These are phyloP conservation scores for Sinonovacula constricta DNA, from an alignment of 1,140 invertebrate genomes.

Conservation along the genomic window DNA sequence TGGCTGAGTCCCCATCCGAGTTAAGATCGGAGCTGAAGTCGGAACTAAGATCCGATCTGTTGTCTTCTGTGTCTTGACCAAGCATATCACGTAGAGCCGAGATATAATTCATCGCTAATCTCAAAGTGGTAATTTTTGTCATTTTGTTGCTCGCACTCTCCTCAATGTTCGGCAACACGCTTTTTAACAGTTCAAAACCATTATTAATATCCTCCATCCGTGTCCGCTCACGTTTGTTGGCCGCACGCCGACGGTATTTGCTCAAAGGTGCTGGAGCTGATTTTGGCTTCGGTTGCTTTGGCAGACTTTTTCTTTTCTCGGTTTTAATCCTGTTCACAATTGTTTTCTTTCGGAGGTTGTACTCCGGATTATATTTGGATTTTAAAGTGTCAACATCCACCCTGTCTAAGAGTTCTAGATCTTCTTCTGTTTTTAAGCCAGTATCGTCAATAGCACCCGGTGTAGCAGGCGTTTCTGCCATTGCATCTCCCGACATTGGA, in stretches of 20 bases:
- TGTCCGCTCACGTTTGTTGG: slow-evolving; percentile 90
- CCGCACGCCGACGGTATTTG: slow-evolving; percentile 93
- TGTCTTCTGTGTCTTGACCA: slow-evolving; percentile 44
- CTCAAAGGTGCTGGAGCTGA: slow-evolving; percentile 89
- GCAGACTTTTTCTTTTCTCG: slow-evolving; percentile 45
- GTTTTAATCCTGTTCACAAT: slow-evolving; percentile 48
- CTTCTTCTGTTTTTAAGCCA: slow-evolving; percentile 28
- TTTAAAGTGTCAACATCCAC: slow-evolving; percentile 37
- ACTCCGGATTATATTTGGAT: slow-evolving; percentile 40
- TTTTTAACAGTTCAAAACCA: slow-evolving; percentile 89
- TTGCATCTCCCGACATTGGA: neutral
- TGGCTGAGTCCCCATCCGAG: slow-evolving; percentile 39
- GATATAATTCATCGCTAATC: slow-evolving; percentile 93
- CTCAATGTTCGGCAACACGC: slow-evolving; percentile 84
- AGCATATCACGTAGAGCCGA: slow-evolving; percentile 82
- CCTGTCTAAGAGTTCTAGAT: slow-evolving; percentile 30
- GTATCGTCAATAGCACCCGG: neutral
- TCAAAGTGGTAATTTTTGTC: slow-evolving; percentile 93
- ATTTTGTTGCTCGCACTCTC: slow-evolving; percentile 83
- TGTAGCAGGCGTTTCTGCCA: too few relatives aligned
- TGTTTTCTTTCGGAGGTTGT: slow-evolving; percentile 46
- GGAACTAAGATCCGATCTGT: slow-evolving; percentile 16
- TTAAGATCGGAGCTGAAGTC: slow-evolving; percentile 36
- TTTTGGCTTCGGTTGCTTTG: slow-evolving; percentile 81
- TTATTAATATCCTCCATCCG: slow-evolving; percentile 93